phyloP scores from a whole-genome alignment of 2,113 vertebrate species.

The Lampris megalopsis region DNA sequence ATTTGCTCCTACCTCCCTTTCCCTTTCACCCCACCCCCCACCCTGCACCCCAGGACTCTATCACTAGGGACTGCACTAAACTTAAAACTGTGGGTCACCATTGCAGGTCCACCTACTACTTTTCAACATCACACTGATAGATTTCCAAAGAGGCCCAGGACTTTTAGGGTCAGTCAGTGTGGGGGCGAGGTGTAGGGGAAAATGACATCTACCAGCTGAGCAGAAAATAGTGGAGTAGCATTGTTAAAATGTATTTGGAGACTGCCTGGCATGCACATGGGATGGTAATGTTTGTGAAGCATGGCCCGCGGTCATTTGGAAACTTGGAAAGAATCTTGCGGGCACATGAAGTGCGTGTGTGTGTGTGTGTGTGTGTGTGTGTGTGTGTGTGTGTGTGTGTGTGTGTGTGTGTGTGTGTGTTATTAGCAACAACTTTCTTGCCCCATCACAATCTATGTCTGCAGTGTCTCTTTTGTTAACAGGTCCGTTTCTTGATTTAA shows the following conservation, averaged over 20 bases:
- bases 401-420: background rate
- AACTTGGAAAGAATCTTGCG: background rate
- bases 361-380: background rate
- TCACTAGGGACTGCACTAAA: conserved; percentile 45
- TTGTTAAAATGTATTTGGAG: conserved; percentile 31
- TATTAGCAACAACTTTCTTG: background rate
- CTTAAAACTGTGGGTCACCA: conserved; percentile 50
- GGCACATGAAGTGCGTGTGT: no score
- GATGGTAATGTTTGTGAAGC: background rate
- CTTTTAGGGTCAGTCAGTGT: conserved; percentile 25
- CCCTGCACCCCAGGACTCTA: conserved; percentile 15
- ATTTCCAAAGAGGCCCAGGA: conserved; percentile 51
- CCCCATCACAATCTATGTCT: no score
- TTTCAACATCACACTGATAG: conserved; percentile 67
- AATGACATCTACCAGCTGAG: conserved; percentile 44
- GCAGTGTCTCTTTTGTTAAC: no score
- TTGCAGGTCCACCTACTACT: conserved; percentile 47
- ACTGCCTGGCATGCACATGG: background rate
- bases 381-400: background rate
- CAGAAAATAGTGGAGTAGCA: conserved; percentile 31
- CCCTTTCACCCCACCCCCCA: conserved; percentile 14
- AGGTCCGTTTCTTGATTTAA: no score
- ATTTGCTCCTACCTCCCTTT: conserved; percentile 45
- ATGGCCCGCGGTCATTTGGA: conserved; percentile 9
- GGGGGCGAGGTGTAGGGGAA: conserved; percentile 32